Conservation (phyloP, 2,797 vertebrate species). For the Zalophus californianus region DNA sequence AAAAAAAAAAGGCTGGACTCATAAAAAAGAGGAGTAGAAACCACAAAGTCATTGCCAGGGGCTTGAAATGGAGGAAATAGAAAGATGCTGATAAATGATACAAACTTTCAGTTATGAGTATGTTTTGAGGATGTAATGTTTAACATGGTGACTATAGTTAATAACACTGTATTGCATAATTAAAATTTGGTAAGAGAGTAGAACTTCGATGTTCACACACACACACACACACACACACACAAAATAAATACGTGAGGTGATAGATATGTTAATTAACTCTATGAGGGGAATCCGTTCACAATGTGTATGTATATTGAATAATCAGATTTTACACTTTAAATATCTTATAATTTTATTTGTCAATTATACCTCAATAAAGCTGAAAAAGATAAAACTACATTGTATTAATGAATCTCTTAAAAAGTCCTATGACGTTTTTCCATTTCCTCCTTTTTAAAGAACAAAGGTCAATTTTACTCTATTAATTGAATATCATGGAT, state of each 20-base stretch:
- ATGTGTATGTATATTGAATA: not conserved
- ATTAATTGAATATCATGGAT: not conserved
- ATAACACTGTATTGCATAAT: not conserved
- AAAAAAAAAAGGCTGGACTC: not conserved
- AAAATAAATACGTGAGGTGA: not conserved
- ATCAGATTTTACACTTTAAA: not conserved
- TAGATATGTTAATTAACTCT: not conserved
- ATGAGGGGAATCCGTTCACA: not conserved
- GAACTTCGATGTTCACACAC: not conserved
- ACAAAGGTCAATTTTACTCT: not conserved
- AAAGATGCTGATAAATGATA: not conserved
- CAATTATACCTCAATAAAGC: not conserved
- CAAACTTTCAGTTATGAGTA: not conserved
- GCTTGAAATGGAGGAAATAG: not conserved
- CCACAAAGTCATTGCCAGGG: not conserved
- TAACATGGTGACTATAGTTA: not conserved
- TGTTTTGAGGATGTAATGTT: not conserved
- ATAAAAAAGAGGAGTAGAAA: not conserved
- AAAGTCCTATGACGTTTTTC: not conserved
- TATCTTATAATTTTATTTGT: not conserved
- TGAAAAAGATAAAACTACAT: not conserved
- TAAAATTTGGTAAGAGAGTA: not conserved
- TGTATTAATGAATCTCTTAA: not conserved
- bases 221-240: not conserved
- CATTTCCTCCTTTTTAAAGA: not conserved